A percentile compares a stretch with the other conserved stretches of the same genome.
Conservation (phyloP, 2,888 invertebrate genomes). For the Polietes domitor region DNA sequence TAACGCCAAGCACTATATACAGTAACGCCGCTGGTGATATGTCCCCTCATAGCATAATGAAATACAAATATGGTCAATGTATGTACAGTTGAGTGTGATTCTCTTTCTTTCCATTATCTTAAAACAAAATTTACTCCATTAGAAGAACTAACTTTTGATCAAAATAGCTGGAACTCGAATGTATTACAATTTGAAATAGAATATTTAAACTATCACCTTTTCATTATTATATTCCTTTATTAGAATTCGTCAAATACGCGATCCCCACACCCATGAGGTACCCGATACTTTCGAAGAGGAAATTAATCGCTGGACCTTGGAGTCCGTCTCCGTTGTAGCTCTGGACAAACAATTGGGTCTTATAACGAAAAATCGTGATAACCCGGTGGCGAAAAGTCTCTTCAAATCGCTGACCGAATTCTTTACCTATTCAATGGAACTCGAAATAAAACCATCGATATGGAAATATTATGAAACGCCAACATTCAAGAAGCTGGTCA, state of each 20-base stretch:
- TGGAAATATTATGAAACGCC: slow-evolving; percentile 71
- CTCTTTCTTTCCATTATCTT: no score
- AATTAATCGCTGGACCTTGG: slow-evolving; percentile 83
- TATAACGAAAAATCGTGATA: slow-evolving; percentile 62
- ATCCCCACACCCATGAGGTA: slow-evolving; percentile 76
- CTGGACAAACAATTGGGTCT: slow-evolving; percentile 78
- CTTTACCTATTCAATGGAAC: slow-evolving; percentile 58
- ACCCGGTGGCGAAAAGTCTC: slow-evolving; percentile 66
- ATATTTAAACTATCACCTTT: no score
- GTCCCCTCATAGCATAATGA: no score
- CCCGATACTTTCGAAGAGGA: slow-evolving; percentile 81
- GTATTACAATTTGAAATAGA: no score
- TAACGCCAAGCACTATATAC: no score
- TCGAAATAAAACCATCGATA: slow-evolving; percentile 71
- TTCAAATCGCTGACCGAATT: slow-evolving; percentile 54
- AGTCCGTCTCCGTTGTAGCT: slow-evolving; percentile 81
- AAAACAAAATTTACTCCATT: no score
- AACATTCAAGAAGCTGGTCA: slow-evolving; percentile 70
- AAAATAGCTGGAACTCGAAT: no score
- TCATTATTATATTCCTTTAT: no score
- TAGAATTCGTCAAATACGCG: slow-evolving; percentile 76
- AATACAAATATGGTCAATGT: no score
- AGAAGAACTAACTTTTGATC: no score
- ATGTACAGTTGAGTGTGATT: no score
- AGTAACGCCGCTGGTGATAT: no score